Evolutionary conservation across 2,797 vertebrate genomes (phyloP).

Genomic region (Valencia hispanica): DNA sequence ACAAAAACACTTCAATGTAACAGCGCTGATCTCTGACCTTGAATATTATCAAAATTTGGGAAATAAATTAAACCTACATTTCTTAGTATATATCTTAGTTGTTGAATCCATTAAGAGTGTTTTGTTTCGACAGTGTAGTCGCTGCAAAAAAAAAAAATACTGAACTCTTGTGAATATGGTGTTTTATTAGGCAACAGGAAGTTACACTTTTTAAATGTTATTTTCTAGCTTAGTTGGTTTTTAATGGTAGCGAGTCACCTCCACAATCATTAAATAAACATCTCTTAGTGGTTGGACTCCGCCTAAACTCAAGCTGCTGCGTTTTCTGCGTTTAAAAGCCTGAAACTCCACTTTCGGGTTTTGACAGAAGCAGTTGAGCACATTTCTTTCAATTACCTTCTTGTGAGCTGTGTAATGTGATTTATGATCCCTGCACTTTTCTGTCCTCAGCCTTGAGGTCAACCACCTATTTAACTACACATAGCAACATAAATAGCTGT

Average conservation of each 20-base stretch:
- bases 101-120: background rate
- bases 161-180: conserved; percentile 57
- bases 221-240: conserved; percentile 64
- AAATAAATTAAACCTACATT: no score
- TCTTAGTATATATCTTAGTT: conserved; percentile 59
- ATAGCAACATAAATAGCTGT: conserved; percentile 40
- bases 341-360: conserved; percentile 35
- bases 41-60: conserved; percentile 7
- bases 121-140: background rate
- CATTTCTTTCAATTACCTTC: conserved; percentile 61
- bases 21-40: conserved; percentile 26
- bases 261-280: conserved; percentile 69
- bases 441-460: conserved; percentile 47
- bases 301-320: conserved; percentile 34
- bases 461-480: conserved; percentile 37
- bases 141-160: conserved; percentile 29
- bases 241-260: conserved; percentile 62
- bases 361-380: conserved; percentile 62
- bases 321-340: conserved; percentile 56
- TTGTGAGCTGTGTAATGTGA: conserved; percentile 63
- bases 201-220: conserved; percentile 69
- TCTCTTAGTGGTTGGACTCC: conserved; percentile 55
- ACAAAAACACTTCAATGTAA: background rate
- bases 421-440: conserved; percentile 61
- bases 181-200: conserved; percentile 62